phyloP scores from a whole-genome alignment of 1,140 invertebrate genomes.

The Kradibia gibbosae region DNA sequence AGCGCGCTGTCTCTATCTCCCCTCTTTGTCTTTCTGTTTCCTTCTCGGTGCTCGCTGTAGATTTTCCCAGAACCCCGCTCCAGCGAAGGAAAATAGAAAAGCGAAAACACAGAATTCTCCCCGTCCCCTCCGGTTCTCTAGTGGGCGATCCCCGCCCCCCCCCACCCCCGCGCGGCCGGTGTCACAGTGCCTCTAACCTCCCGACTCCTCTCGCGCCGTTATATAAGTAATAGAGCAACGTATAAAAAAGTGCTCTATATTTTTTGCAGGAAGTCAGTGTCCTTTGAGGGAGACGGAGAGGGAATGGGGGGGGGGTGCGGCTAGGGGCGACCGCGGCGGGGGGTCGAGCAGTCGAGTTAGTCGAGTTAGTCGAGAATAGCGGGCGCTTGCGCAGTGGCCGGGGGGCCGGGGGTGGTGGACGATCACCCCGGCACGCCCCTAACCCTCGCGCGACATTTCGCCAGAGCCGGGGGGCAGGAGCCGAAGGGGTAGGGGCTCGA shows the following conservation, averaged over 20 bases:
- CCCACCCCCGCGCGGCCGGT: neutral
- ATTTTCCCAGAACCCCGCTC: too few species aligned
- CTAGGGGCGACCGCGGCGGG: constrained; percentile 30
- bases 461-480: too few species aligned
- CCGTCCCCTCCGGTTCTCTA: neutral
- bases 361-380: constrained; percentile 47
- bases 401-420: neutral
- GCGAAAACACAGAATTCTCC: too few species aligned
- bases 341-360: too few species aligned
- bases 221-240: constrained; percentile 39
- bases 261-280: constrained; percentile 65
- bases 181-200: neutral
- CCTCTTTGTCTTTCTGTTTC: too few species aligned
- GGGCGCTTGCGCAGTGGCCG: constrained; percentile 12
- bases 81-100: too few species aligned
- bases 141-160: neutral
- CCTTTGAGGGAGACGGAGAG: constrained; percentile 65
- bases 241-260: constrained; percentile 44
- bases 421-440: neutral
- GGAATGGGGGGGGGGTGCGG: constrained; percentile 57
- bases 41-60: too few species aligned
- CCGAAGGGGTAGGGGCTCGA: constrained; percentile 57
- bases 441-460: neutral
- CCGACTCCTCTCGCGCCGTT: neutral
- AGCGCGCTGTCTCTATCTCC: too few species aligned